Percentiles rank a stretch among this genome's conserved stretches.
phyloP scores from a whole-genome alignment of 2,888 invertebrate genomes.

The Tipula vernalis region DNA sequence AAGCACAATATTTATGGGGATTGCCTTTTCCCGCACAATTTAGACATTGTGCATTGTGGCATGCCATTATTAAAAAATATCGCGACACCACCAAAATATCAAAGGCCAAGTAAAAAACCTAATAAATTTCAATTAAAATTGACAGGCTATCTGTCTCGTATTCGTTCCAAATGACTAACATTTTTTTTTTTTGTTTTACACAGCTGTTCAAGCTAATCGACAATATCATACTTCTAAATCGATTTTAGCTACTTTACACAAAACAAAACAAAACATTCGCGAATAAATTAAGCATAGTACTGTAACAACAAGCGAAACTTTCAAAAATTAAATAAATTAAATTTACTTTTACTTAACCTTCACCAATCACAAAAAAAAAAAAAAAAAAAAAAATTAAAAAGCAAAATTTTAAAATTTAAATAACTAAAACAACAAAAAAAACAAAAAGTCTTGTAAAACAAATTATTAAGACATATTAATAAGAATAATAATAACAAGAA shows the following conservation, averaged over 20 bases:
- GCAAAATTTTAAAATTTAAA: neutral
- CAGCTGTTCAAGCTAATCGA: neutral
- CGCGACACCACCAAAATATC: neutral
- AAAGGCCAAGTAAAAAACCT: neutral
- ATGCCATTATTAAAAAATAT: neutral
- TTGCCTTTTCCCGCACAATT: neutral
- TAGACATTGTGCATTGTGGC: neutral
- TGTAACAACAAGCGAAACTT: neutral
- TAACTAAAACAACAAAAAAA: neutral
- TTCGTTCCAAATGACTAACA: neutral
- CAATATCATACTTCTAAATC: neutral
- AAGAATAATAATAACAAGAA: neutral
- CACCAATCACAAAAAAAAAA: neutral
- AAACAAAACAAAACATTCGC: neutral
- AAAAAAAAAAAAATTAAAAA: neutral
- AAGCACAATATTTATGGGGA: neutral
- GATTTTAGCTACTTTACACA: neutral
- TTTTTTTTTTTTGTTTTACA: neutral
- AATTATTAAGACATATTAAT: constrained; percentile 4
- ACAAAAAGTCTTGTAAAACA: neutral
- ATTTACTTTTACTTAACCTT: neutral
- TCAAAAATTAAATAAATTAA: neutral
- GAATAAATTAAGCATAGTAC: neutral
- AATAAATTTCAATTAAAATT: neutral
- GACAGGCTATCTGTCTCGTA: neutral